Evolutionary conservation across 2,888 invertebrate species (phyloP), one percentile per base, ranked within the genome.

Genomic region (Balanococcus diminutus): DNA sequence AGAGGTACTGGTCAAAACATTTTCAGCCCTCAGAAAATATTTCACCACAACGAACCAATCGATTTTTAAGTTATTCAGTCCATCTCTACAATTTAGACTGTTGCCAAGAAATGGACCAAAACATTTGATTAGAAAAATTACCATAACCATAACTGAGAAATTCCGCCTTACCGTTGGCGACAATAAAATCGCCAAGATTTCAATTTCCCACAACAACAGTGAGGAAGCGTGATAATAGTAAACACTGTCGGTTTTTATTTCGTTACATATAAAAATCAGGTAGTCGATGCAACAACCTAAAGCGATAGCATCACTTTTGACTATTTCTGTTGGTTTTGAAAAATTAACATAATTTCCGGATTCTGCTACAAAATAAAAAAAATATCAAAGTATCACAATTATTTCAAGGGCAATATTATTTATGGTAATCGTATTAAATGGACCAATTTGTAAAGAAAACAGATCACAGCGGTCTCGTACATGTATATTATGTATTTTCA

Each of bases 321-420:
- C 22, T 67, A 0, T 36, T 79, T 79, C 19, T 67, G 36, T 36
- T 19, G 36, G 36, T 79, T 36, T 22, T 19, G 9, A 36, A 36
- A 79, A 79, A 79, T 79, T 79, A 28, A 36, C 75, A 79, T 79
- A 79, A 79, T 79, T 79, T 79, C 75, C 75, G 36, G 75, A 79
- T 79, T 79, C 75, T 79, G 31, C 75, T 79, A 19, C 22, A 79
- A 36, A 79, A 36, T 36, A 79, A 79, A 79, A 79, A 79, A 19
- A 79, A 36, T 36, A 36, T 36, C 36, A 79, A 79, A 79, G 36
- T 36, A 79, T 79, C 28, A 79, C 36, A 28, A 79, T 79, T 36
- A 79, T 36, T 19, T 79, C 75, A 79, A 79, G 75, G 75, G 36
- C 75, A 36, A 11, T 36, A 36, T 36, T 72, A 72, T 28, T 19